These are phyloP conservation scores for Aptenodytes patagonicus DNA, from an alignment of 2,113 vertebrate genomes.

Conservation along the genomic window DNA sequence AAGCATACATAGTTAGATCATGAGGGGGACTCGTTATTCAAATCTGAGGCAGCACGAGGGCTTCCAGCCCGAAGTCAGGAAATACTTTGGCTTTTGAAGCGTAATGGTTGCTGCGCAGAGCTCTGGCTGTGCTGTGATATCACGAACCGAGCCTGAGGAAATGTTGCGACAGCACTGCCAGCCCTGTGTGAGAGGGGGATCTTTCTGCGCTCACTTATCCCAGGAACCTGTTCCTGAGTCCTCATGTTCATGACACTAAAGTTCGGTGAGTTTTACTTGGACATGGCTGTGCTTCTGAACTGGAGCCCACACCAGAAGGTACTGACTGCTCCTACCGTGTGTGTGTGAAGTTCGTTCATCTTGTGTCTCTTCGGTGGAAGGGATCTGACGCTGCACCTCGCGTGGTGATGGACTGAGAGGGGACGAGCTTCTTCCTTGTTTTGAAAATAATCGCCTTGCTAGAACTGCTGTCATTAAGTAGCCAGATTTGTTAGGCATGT, in stretches of 20 bases:
- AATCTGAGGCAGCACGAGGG: background rate
- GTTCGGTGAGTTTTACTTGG: background rate
- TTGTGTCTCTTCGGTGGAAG: fast-evolving
- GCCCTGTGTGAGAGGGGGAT: background rate
- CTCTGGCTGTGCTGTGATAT: background rate
- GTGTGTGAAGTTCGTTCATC: background rate
- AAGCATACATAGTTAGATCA: background rate
- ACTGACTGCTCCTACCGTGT: background rate
- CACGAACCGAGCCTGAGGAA: background rate
- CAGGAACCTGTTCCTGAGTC: background rate
- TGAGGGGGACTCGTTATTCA: background rate
- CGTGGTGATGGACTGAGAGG: background rate
- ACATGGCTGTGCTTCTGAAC: conserved; percentile 3
- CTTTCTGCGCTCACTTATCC: background rate
- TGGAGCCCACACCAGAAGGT: conserved; percentile 50
- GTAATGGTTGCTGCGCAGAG: background rate
- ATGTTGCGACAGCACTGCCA: background rate
- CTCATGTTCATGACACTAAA: fast-evolving
- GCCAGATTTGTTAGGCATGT: background rate
- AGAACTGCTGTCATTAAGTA: background rate
- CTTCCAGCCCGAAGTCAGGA: conserved; percentile 60
- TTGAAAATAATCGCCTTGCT: background rate
- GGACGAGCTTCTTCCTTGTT: background rate
- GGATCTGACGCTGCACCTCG: background rate
- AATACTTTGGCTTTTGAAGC: conserved; percentile 58